phyloP scores from a whole-genome alignment of 2,797 vertebrate genomes.

The Micropoecilia bifurca region DNA sequence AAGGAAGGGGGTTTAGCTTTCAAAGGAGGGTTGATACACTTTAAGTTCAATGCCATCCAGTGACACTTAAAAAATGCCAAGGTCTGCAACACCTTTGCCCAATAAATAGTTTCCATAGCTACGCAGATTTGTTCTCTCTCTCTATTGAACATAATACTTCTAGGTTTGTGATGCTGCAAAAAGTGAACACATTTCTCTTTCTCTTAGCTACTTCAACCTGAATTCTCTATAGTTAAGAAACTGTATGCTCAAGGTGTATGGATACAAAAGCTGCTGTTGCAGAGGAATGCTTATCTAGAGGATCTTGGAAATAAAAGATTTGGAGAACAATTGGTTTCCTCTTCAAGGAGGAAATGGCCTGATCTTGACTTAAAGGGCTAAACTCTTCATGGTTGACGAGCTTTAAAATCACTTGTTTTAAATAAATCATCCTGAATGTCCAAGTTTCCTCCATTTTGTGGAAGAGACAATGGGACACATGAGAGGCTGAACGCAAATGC shows the following conservation, averaged over 20 bases:
- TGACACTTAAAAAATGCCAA: background rate
- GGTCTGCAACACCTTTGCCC: background rate
- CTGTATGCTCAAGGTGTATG: background rate
- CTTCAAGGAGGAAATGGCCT: background rate
- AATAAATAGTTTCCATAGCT: background rate
- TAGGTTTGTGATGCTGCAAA: background rate
- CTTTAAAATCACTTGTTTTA: conserved; percentile 19
- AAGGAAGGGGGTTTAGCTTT: too few relatives aligned
- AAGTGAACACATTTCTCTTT: background rate
- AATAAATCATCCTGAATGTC: conserved; percentile 27
- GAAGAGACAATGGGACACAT: background rate
- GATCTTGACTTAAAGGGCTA: background rate
- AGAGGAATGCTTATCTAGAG: background rate
- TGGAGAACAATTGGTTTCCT: background rate
- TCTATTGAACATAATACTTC: background rate
- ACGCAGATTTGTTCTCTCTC: background rate
- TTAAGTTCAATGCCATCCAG: background rate
- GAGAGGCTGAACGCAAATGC: background rate
- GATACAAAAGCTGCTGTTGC: background rate
- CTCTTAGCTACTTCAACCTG: background rate
- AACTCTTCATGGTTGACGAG: background rate
- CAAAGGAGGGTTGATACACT: background rate
- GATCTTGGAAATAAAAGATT: background rate
- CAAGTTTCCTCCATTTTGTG: conserved; percentile 17
- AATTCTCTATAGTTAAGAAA: background rate